Evolutionary conservation across 2,797 vertebrate genomes (phyloP).

Genomic region (Steatocranus sp.): DNA sequence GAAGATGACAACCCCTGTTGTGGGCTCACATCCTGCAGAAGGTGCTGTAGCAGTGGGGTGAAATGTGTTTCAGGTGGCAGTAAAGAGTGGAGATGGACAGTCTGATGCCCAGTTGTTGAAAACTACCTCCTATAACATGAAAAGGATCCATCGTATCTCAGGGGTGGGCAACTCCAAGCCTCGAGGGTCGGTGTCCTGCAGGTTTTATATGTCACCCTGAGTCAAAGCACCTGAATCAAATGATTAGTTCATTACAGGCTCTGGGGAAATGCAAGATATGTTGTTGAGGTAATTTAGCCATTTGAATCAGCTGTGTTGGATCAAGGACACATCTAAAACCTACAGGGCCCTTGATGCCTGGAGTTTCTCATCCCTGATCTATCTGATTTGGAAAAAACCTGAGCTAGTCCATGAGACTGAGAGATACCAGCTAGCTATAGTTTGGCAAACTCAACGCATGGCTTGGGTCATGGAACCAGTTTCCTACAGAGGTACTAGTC

Average conservation of each 20-base stretch:
- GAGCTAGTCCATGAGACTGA: not conserved
- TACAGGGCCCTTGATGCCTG: not conserved
- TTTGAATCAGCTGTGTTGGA: not conserved
- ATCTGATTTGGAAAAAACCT: not conserved
- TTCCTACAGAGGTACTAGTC: not conserved
- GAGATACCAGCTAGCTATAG: not conserved
- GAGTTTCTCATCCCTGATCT: not conserved
- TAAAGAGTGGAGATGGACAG: not conserved
- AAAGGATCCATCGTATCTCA: not conserved
- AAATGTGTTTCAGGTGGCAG: not conserved
- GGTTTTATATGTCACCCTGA: not conserved
- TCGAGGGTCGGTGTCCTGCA: not conserved
- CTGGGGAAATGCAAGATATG: not conserved
- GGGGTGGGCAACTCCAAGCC: not conserved
- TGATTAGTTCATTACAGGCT: not conserved
- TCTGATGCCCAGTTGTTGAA: not conserved
- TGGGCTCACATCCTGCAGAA: not conserved
- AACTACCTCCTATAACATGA: accelerated
- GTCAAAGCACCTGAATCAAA: not conserved
- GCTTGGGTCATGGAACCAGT: not conserved
- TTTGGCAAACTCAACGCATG: not conserved
- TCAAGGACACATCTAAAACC: not conserved
- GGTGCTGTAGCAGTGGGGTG: not conserved
- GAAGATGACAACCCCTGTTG: not conserved
- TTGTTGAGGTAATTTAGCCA: not conserved